Conservation (phyloP, 2,113 vertebrate species). For the Paracanthobrama guichenoti region DNA sequence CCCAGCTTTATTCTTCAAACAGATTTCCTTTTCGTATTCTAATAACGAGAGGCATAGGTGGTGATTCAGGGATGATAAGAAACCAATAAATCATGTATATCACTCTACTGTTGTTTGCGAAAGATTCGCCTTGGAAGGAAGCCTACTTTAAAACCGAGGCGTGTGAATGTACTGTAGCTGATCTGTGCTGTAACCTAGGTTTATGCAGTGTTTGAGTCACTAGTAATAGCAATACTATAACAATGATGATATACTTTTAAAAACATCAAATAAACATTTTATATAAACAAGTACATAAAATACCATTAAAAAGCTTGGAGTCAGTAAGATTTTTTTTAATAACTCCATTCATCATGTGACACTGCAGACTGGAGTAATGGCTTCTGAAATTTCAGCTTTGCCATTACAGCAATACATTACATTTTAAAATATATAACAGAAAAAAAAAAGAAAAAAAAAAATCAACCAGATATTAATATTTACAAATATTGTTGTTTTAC, state of each 20-base stretch:
- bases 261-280: not conserved
- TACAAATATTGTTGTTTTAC: too few relatives aligned
- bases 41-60: constrained; percentile 35
- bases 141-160: not conserved
- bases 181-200: not conserved
- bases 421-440: too few relatives aligned
- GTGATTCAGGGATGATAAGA: constrained; percentile 35
- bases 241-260: not conserved
- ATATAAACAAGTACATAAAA: not conserved
- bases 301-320: not conserved
- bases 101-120: not conserved
- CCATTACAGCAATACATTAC: too few relatives aligned
- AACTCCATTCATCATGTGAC: not conserved
- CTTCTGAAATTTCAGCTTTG: too few relatives aligned
- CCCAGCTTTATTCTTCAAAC: constrained; percentile 67
- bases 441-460: too few relatives aligned
- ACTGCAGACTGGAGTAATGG: too few relatives aligned
- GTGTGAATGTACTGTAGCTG: not conserved
- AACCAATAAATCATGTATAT: constrained; percentile 34
- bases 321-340: not conserved
- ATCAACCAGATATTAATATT: too few relatives aligned
- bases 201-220: not conserved
- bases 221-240: not conserved
- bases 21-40: constrained; percentile 61
- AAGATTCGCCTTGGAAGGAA: constrained; percentile 7